Conservation (phyloP, 1,140 invertebrate genomes). For the Caerostris darwini region DNA sequence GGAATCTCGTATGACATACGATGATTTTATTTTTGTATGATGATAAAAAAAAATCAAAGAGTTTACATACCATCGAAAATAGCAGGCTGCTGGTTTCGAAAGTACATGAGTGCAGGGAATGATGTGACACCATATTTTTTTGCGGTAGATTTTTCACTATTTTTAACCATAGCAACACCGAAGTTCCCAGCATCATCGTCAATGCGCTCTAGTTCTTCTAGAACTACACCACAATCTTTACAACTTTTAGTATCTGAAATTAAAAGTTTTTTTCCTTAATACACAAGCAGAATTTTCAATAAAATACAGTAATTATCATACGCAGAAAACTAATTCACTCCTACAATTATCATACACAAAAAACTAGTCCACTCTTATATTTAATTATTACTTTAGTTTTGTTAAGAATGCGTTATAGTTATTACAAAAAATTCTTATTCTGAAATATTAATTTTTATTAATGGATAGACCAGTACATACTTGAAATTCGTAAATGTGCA, state of each 20-base stretch:
- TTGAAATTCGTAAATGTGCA: no score
- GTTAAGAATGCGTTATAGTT: no score
- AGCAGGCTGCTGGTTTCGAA: conserved; percentile 89
- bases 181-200: conserved; percentile 96
- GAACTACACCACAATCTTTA: conserved; percentile 90
- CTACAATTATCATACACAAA: conserved; percentile 29
- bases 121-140: conserved; percentile 96
- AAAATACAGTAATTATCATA: conserved; percentile 79
- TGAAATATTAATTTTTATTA: no score
- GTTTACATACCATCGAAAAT: conserved; percentile 77
- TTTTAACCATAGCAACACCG: conserved; percentile 96
- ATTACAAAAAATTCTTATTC: no score
- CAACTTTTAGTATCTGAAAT: conserved; percentile 86
- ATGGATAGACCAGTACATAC: no score
- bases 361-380: neutral
- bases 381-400: no score
- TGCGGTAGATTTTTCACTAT: conserved; percentile 96
- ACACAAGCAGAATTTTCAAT: conserved; percentile 80
- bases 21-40: neutral
- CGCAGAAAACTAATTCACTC: neutral
- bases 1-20: no score
- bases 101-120: conserved; percentile 96
- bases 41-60: neutral
- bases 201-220: conserved; percentile 96
- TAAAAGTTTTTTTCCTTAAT: neutral